Percentiles rank a stretch among this genome's conserved stretches.
Conservation (phyloP, 2,797 vertebrate genomes). For the Dromococcyx pavoninus region DNA sequence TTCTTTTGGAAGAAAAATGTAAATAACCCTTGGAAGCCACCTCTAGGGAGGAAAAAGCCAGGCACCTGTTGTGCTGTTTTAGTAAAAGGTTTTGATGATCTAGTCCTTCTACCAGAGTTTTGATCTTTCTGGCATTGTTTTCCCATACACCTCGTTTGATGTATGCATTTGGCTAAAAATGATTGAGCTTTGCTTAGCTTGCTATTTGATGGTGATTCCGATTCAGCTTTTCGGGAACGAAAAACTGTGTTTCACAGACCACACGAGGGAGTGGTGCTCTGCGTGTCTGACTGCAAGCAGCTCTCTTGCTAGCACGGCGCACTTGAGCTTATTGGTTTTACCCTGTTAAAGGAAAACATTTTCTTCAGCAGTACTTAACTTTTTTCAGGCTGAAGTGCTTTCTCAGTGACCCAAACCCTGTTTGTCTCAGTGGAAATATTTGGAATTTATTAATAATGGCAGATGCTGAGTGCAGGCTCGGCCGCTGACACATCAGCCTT, state of each 20-base stretch:
- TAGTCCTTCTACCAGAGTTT: neutral
- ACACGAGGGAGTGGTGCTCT: slow-evolving; percentile 45
- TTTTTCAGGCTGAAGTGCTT: neutral
- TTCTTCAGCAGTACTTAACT: neutral
- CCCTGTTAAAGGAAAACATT: neutral
- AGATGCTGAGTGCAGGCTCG: neutral
- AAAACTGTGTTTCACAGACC: neutral
- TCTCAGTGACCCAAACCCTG: neutral
- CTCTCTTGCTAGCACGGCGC: neutral
- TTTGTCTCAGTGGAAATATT: neutral
- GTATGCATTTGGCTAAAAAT: neutral
- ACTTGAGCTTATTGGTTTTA: neutral
- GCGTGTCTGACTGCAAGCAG: neutral
- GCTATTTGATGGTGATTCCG: neutral
- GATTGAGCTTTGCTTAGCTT: neutral
- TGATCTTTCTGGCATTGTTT: neutral
- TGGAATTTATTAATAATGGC: neutral
- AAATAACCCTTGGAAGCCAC: neutral
- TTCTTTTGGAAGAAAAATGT: neutral
- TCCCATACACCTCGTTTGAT: neutral
- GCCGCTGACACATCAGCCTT: neutral
- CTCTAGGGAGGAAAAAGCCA: neutral
- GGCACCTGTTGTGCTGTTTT: neutral
- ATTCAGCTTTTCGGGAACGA: neutral
- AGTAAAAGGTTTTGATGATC: neutral